Conservation (phyloP, 2,113 vertebrate species). For the Zosterops lateralis region DNA sequence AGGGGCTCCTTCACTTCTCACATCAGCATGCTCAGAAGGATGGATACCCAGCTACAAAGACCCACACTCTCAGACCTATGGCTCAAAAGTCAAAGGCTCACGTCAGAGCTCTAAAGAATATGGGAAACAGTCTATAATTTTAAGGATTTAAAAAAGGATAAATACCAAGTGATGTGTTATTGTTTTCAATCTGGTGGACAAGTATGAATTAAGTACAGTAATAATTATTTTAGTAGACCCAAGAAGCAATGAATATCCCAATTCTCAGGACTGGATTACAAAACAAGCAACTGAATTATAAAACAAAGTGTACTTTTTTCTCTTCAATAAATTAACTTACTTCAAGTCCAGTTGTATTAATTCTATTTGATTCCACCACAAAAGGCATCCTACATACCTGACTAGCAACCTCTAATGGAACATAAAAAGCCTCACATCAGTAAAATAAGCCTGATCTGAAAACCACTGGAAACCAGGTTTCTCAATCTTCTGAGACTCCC, state of each 20-base stretch:
- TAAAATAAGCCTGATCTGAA: not conserved
- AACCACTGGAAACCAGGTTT: not conserved
- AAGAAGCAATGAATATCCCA: not conserved
- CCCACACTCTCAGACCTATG: not conserved
- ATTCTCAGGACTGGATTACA: not conserved
- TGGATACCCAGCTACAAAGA: slow-evolving; percentile 37
- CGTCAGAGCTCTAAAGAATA: not conserved
- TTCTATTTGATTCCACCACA: not conserved
- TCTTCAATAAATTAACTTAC: not conserved
- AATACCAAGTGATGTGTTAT: not conserved
- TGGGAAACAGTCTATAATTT: not conserved
- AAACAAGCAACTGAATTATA: not conserved
- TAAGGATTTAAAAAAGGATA: not conserved
- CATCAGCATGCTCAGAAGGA: slow-evolving; percentile 24
- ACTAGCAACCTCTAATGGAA: not conserved
- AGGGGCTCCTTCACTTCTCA: slow-evolving; percentile 19
- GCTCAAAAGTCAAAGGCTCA: not conserved
- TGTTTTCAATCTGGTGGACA: not conserved
- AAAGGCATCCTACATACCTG: not conserved
- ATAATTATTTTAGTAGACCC: not conserved
- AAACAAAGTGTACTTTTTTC: not conserved
- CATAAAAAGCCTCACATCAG: not conserved
- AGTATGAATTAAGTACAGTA: not conserved
- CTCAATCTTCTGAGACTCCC: not conserved
- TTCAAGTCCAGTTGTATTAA: not conserved